A percentile compares a stretch with the other conserved stretches of the same genome.
Evolutionary conservation across 53 echinoderm and acorn worm species (phyloP).

Genomic region (Glandiceps talaboti): DNA sequence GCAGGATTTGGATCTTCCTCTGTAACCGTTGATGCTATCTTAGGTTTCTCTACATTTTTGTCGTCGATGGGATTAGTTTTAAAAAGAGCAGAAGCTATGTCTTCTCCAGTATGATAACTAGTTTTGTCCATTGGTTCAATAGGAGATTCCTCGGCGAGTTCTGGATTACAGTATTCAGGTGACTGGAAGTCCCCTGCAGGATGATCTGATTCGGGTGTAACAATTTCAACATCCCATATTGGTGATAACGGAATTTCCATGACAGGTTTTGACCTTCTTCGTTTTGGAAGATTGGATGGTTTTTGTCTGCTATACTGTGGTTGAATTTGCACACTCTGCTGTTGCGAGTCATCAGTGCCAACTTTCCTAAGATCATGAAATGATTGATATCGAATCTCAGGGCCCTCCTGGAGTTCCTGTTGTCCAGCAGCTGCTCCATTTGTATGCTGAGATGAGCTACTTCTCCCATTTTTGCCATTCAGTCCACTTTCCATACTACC

Average conservation of each 20-base stretch:
- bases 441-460: not conserved
- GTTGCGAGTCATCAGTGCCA: constrained; percentile 27
- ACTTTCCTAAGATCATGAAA: constrained; percentile 86
- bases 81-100: not conserved
- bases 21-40: not conserved
- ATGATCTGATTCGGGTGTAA: constrained; percentile 36
- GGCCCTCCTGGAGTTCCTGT: constrained; percentile 10
- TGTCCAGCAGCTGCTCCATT: no score
- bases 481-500: not conserved
- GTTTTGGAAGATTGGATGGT: constrained; percentile 28
- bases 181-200: constrained; percentile 52
- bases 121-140: constrained; percentile 18
- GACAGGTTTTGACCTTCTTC: constrained; percentile 40
- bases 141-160: constrained; percentile 62
- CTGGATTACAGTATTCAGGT: constrained; percentile 54
- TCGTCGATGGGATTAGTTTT: not conserved
- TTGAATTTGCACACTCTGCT: constrained; percentile 9
- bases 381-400: constrained; percentile 70
- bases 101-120: not conserved
- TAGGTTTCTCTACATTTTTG: not conserved
- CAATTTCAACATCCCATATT: constrained; percentile 80
- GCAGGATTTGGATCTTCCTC: not conserved
- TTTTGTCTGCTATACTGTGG: constrained; percentile 39
- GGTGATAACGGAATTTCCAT: constrained; percentile 81
- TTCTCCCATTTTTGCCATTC: not conserved